Percentiles rank a stretch among this genome's conserved stretches.
Evolutionary conservation across 2,888 invertebrate species (phyloP).

Genomic region (Yponomeuta evonymella): DNA sequence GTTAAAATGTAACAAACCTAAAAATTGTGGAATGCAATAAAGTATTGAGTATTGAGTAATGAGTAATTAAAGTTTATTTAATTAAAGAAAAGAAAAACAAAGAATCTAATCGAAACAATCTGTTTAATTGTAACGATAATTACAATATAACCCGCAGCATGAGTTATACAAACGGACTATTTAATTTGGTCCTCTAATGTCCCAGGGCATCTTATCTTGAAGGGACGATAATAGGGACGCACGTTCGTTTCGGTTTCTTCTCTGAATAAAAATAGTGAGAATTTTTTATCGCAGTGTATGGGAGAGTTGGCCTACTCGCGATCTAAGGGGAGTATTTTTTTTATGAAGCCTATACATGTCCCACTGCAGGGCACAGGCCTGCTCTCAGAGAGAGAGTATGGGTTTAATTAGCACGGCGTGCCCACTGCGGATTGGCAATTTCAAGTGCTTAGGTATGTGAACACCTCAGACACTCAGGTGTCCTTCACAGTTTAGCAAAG

Average conservation of each 20-base stretch:
- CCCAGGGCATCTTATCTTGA: conserved; percentile 28
- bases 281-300: background rate
- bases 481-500: too few relatives aligned
- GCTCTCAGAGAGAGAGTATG: too few relatives aligned
- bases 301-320: background rate
- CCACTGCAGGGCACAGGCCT: too few relatives aligned
- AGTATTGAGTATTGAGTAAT: too few relatives aligned
- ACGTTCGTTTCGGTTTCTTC: background rate
- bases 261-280: background rate
- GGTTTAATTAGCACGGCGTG: too few relatives aligned
- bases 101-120: background rate
- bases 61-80: too few relatives aligned
- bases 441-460: too few relatives aligned
- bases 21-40: too few relatives aligned
- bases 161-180: conserved; percentile 36
- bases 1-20: too few relatives aligned
- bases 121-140: conserved; percentile 4
- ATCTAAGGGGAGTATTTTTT: background rate
- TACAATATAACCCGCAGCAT: conserved; percentile 18
- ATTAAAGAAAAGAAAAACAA: too few relatives aligned
- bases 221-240: conserved; percentile 11
- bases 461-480: too few relatives aligned
- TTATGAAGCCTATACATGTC: background rate
- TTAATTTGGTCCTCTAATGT: conserved; percentile 34
- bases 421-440: too few relatives aligned